Conservation (phyloP, 2,113 vertebrate species). For the Hemichromis elongatus region DNA sequence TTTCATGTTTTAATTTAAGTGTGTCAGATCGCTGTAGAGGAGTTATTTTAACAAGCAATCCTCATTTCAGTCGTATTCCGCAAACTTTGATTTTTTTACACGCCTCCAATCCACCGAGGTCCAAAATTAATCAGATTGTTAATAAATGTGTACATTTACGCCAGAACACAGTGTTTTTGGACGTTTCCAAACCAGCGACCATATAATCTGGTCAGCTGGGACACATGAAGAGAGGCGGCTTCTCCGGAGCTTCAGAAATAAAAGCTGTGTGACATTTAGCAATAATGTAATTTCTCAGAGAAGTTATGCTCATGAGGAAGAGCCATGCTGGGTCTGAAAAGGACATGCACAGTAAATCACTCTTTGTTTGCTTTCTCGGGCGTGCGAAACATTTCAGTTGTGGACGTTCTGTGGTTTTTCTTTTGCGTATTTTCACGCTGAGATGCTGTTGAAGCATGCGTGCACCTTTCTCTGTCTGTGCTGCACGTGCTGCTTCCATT, state of each 20-base stretch:
- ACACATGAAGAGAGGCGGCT: not conserved
- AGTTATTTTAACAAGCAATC: not conserved
- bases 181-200: not conserved
- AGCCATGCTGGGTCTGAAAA: not conserved
- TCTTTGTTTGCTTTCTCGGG: conserved; percentile 3
- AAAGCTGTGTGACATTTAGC: conserved; percentile 40
- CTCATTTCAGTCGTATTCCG: not conserved
- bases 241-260: not conserved
- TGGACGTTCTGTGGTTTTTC: not conserved
- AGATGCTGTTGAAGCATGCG: not conserved
- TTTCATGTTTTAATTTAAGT: not conserved
- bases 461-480: not conserved
- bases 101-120: not conserved
- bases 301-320: conserved; percentile 8
- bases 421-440: not conserved
- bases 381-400: not conserved
- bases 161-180: not conserved
- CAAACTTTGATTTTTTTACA: not conserved
- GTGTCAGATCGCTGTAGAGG: not conserved
- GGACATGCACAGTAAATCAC: not conserved
- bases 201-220: not conserved
- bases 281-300: not conserved
- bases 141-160: not conserved
- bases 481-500: not conserved
- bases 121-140: not conserved